Evolutionary conservation across 2,888 invertebrate genomes (phyloP), one percentile per base, ranked within the genome.

Genomic region (Sinopyrophorus schimmeli): DNA sequence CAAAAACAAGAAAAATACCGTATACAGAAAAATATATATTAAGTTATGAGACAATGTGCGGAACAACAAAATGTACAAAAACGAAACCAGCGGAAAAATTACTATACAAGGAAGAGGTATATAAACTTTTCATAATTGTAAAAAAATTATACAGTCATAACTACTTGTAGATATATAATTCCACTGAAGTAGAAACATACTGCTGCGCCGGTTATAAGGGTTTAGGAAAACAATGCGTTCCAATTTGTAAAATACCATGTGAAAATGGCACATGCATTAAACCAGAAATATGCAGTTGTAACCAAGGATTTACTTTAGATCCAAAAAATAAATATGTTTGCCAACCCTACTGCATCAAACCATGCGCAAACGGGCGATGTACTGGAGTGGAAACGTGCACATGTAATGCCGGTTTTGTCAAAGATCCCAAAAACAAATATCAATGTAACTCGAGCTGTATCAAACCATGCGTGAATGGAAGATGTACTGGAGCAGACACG

Each of bases 391-490:
- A 71, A 14, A 57, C 40, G 1, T 74, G 76, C 43, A 54, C 60
- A 5, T 83, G 83, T 54, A 76, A 77, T 43, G 50, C 71, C 6
- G 83, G 83, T 23, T 82, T 78, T 46, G 55, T 72, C 1, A 47
- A 62, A 17, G 79, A 81, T 53, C 70, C 53, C n/a, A 59, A 62
- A 1, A 73, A 77, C 38, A 44, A 52, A 32, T 57, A 43, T 27
- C 43, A 46, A 16, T 55, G 55, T 28, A 49, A 39, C n/a, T 15
- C 46, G 5, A 17, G 41, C 3, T 55, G 55, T 18, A 17, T 14
- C 2, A 42, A 21, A 21, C 16, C 42, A 4, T 55, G 55, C 31
- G 9, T 15, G 6, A 49, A 55, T 18, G 55, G 42, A 7, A 49
- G 15, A 23, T 54, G 62, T 21, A 27, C 50, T 5, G 50, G 50